Evolutionary conservation across 2,113 vertebrate species (phyloP), one percentile per base, ranked within the genome.

Genomic region (Acinonyx jubatus): DNA sequence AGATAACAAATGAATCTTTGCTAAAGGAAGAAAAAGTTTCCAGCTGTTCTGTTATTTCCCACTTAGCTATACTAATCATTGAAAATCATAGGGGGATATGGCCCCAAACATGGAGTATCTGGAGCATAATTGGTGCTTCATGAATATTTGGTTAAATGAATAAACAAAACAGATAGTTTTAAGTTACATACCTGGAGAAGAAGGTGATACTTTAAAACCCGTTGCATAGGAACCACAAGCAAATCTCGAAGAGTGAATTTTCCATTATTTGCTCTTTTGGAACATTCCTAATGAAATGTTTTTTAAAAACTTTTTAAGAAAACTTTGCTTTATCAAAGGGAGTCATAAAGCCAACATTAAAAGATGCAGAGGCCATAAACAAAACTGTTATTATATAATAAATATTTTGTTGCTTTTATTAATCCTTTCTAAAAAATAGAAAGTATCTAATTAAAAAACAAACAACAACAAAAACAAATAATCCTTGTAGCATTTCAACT

Each of bases 201-300:
- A 33, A 99, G 99, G 78, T 99, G 99, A 83, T 99, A 99, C 97
- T 99, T 99, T 38, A 99, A 96, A 45, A 99, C 99, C 95, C 99
- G 99, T 96, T 99, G 99, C 99, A 99, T 99, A 1, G 99, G 99
- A 93, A 99, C 99, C 45, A 99, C 99, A 23, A 99, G 99, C 36
- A 99, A 99, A 98, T 99, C 99, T 76, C 99, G 98, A 97, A 99
- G 98, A 0, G 99, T 99, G 97, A 99, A 99, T 93, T 99, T 99
- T 65, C 99, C 99, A 0, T 99, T 99, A 98, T 99, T 99, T 10
- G 99, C 99, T 98, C 99, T 99, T 98, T 99, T 99, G 8, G 99
- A 99, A 98, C 99, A 99, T 96, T 99, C 99, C 99, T 99, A 92
- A 88, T 81, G 45, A 93, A 96, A 98, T 88, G n/a, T 25, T 97